phyloP scores from a whole-genome alignment of 2,888 invertebrate species.

The Oligia latruncula region DNA sequence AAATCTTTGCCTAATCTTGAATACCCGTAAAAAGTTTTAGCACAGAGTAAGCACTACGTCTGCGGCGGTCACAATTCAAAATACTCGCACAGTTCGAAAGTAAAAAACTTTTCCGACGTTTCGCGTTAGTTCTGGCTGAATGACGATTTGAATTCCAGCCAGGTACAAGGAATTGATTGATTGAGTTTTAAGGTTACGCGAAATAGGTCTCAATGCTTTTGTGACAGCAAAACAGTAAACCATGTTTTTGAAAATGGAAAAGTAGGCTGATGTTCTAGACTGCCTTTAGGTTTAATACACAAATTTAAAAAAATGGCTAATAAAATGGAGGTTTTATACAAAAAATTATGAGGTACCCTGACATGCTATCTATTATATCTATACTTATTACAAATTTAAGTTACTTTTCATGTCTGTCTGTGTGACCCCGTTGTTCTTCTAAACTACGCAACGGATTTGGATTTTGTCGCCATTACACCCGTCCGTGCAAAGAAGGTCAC shows the following conservation, averaged over 20 bases:
- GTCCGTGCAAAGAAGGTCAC: background rate
- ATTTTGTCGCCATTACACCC: background rate
- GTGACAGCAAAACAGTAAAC: background rate
- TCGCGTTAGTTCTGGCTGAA: constrained; percentile 14
- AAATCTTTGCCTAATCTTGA: constrained; percentile 43
- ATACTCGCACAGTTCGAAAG: constrained; percentile 49
- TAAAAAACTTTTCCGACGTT: constrained; percentile 42
- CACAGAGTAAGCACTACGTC: constrained; percentile 18
- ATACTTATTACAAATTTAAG: background rate
- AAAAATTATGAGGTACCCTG: background rate
- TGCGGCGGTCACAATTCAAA: constrained; percentile 39
- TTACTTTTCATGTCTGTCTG: background rate
- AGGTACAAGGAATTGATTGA: constrained; percentile 32
- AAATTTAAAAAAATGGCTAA: background rate
- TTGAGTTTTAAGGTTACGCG: constrained; percentile 23
- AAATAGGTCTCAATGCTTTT: constrained; percentile 10
- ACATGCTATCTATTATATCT: background rate
- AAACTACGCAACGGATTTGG: background rate
- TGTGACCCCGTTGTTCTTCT: background rate
- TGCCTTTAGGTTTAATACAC: background rate
- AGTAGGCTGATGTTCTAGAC: background rate
- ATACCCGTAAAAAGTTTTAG: constrained; percentile 41
- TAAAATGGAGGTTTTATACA: background rate
- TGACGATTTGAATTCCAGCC: constrained; percentile 48
- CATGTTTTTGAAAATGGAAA: background rate